phyloP scores from a whole-genome alignment of 2,797 vertebrate species.

The Artibeus jamaicensis region DNA sequence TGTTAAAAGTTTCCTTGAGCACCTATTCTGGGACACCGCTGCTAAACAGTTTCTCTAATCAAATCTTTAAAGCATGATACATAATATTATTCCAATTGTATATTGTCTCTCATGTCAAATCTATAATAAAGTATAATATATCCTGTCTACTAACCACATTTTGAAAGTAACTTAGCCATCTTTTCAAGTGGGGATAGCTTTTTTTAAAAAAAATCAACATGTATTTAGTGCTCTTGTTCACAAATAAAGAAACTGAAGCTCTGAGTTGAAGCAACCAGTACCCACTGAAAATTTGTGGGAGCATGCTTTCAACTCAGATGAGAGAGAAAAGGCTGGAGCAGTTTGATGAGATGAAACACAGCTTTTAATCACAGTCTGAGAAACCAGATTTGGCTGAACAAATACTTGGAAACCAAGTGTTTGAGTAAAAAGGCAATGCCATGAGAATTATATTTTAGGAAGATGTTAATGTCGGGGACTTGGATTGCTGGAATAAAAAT shows the following conservation, averaged over 20 bases:
- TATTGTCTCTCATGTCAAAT: neutral
- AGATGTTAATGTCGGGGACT: neutral
- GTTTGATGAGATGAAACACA: neutral
- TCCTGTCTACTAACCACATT: neutral
- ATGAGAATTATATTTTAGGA: slow-evolving; percentile 22
- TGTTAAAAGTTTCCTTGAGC: neutral
- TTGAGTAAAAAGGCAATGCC: neutral
- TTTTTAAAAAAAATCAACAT: neutral
- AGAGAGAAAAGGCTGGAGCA: neutral
- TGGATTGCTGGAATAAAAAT: neutral
- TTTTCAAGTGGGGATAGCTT: neutral
- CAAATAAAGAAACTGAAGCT: neutral
- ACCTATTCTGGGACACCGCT: neutral
- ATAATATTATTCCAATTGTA: neutral
- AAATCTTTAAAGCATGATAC: neutral
- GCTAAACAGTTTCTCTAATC: neutral
- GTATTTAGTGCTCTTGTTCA: slow-evolving; percentile 9
- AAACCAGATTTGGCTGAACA: neutral
- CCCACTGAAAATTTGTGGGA: neutral
- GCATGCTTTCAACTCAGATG: neutral
- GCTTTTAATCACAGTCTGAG: neutral
- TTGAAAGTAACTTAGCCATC: neutral
- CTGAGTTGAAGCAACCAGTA: neutral
- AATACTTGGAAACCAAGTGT: neutral
- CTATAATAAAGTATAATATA: neutral